phyloP scores from a whole-genome alignment of 2,113 vertebrate genomes.

The Albula glossodonta region DNA sequence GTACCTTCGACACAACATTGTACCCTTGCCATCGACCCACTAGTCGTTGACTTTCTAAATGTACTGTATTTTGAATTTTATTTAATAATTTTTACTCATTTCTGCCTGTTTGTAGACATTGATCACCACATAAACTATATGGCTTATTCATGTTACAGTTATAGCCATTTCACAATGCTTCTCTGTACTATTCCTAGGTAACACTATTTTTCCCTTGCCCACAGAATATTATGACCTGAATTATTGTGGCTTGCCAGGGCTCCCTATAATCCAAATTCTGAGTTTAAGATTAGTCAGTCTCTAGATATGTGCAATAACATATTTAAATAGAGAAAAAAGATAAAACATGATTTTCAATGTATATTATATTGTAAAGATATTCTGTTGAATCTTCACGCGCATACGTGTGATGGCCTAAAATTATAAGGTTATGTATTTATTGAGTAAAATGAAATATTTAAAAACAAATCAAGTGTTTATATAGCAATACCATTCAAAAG shows the following conservation, averaged over 20 bases:
- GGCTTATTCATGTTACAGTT: not conserved
- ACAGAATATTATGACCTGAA: constrained; percentile 41
- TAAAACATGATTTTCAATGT: constrained; percentile 55
- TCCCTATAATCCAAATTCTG: constrained; percentile 52
- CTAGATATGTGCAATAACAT: constrained; percentile 85
- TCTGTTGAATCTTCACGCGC: constrained; percentile 70
- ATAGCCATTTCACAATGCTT: not conserved
- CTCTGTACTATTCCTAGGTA: constrained; percentile 15
- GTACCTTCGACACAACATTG: constrained; percentile 6
- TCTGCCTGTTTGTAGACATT: not conserved
- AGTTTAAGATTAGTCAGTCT: constrained; percentile 65
- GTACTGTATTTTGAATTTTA: constrained; percentile 30
- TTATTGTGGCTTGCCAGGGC: constrained; percentile 60
- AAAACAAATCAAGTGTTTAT: constrained; percentile 72
- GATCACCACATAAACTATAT: not conserved
- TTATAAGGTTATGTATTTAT: constrained; percentile 82
- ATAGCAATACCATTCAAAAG: constrained; percentile 77
- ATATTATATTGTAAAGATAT: constrained; percentile 76
- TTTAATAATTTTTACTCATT: not conserved
- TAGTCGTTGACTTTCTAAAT: constrained; percentile 1
- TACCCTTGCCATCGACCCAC: constrained; percentile 15
- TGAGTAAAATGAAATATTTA: constrained; percentile 71
- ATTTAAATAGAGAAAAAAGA: constrained; percentile 53
- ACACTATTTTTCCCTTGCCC: constrained; percentile 38
- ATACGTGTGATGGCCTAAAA: constrained; percentile 77